phyloP scores from a whole-genome alignment of 1,140 invertebrate genomes.

The Anastatus disparis region DNA sequence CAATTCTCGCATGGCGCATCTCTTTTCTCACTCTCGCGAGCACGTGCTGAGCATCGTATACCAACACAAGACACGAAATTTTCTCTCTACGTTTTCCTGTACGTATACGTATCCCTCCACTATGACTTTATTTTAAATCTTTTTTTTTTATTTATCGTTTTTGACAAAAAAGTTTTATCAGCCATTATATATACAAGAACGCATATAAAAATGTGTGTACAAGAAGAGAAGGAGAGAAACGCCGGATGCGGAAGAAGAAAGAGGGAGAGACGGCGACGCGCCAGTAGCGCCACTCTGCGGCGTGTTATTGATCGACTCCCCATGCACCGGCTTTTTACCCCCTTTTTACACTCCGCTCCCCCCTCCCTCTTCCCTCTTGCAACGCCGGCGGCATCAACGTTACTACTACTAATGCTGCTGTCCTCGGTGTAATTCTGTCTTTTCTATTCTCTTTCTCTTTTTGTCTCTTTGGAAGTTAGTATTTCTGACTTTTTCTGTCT shows the following conservation, averaged over 20 bases:
- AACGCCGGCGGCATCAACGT: neutral
- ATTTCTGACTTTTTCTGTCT: conserved; percentile 38
- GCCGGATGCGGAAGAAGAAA: neutral
- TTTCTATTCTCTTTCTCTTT: conserved; percentile 21
- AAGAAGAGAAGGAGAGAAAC: conserved; percentile 3
- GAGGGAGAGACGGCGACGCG: conserved; percentile 24
- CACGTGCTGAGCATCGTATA: conserved; percentile 19
- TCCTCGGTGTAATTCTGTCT: conserved; percentile 42
- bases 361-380: neutral
- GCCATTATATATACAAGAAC: neutral
- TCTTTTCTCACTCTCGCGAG: conserved; percentile 4
- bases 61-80: neutral
- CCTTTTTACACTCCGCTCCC: neutral
- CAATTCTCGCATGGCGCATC: neutral
- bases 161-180: conserved; percentile 5
- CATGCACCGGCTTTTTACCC: conserved; percentile 35
- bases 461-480: neutral
- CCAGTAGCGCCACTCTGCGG: conserved; percentile 57
- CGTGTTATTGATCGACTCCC: conserved; percentile 62
- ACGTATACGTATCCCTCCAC: too few relatives aligned
- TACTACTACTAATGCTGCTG: neutral
- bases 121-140: too few relatives aligned
- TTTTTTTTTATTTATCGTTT: conserved; percentile 2
- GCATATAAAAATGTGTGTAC: neutral
- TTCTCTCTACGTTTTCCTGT: neutral